phyloP scores from a whole-genome alignment of 1,140 invertebrate species.

The Oryctes rhinoceros region DNA sequence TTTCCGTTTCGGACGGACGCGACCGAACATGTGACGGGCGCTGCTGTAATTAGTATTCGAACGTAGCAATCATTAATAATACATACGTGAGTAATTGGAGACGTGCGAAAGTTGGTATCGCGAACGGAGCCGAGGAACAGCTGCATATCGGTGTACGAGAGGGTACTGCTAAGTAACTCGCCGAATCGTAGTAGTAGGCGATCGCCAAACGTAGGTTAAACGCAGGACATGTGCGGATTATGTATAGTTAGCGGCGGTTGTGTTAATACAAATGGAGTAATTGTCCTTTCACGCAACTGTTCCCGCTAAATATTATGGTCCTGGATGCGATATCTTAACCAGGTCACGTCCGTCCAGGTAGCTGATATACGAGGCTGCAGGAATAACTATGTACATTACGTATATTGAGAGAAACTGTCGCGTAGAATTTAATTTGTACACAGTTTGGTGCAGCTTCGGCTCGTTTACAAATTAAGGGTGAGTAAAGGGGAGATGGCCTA shows the following conservation, averaged over 20 bases:
- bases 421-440: too few species aligned
- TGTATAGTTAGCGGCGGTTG: neutral
- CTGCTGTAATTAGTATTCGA: conserved; percentile 14
- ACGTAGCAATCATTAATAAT: conserved; percentile 19
- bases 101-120: conserved; percentile 21
- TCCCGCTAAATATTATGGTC: conserved; percentile 27
- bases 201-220: neutral
- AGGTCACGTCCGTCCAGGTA: neutral
- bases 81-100: conserved; percentile 18
- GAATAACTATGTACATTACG: too few species aligned
- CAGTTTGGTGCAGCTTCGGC: too few species aligned
- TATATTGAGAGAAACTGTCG: too few species aligned
- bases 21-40: neutral
- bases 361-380: neutral
- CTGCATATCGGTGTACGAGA: neutral
- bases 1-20: neutral
- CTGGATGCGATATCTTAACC: neutral
- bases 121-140: neutral
- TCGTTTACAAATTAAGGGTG: too few species aligned
- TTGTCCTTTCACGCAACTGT: neutral
- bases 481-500: too few species aligned
- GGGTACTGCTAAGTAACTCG: neutral
- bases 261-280: conserved; percentile 12
- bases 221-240: neutral
- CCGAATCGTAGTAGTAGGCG: neutral